Evolutionary conservation across 1,140 invertebrate genomes (phyloP), one percentile per base, ranked within the genome.

Genomic region (Monochamus saltuarius): DNA sequence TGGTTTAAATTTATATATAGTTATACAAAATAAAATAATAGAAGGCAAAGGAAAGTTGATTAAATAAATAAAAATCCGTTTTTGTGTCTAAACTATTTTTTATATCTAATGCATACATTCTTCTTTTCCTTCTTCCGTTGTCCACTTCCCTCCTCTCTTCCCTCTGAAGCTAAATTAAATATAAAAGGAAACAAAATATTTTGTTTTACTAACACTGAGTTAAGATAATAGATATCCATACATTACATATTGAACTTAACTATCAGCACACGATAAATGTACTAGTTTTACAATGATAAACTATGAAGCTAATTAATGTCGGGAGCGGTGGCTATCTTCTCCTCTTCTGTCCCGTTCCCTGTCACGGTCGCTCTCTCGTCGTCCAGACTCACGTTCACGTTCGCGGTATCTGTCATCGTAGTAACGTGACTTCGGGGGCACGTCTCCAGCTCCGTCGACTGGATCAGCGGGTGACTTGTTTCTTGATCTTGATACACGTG

Each of bases 381-480:
- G 75, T 68, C 81, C 80, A 71, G 80, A 66, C 35, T 83, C 82
- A 58, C 83, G 75, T 39, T 82, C 83, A 56, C 86, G 81, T 71
- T 89, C 88, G 68, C 88, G 83, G 80, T 91, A 90, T 62, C 89
- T 81, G 76, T 90, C 89, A 66, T 91, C 89, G 80, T 92, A 91
- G 81, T 91, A 92, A 62, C 88, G 84, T 35, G 81, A 77, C 72
- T 80, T 79, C 70, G 80, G 76, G 65, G 81, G 76, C 68, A 77
- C 85, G 78, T 77, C 81, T 74, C 67, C 77, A 73, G 74, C 72
- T 72, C 75, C 80, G 75, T 80, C 82, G 66, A 80, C 75, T 61
- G 82, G 81, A 69, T 83, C 80, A 56, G 81, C 77, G 64, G 83
- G 78, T 71, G 81, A 81, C 78, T 86, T 83, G 71, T 84, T 78